Base-by-base conservation (phyloP, 2,797 vertebrate genomes). In the Siniperca obscura region DNA sequence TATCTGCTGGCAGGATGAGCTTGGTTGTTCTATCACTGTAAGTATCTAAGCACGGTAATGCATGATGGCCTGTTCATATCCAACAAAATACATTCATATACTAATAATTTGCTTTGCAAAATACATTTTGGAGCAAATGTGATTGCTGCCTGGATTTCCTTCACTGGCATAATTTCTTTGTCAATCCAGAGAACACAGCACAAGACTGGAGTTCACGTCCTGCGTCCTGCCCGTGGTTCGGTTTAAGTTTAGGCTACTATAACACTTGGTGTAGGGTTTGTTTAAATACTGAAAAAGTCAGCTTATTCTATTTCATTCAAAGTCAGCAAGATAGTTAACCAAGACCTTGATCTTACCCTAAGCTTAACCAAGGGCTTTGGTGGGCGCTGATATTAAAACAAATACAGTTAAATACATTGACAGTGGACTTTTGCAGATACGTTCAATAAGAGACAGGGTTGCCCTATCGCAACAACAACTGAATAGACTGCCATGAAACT, bases 1-100 rank as follows among this genome's bases (percentile, higher is more conserved):
- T 62, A 70, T 75, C 65, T 55, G 21, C 62, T 48, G 38, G 27
- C 19, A 74, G 56, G 22, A 59, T 27, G 30, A 70, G 42, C 12
- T 56, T 30, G 27, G 22, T n/a, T 69, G 59, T 70, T 76, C 25
- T 12, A 48, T 46, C 36, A 34, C 66, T 30, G 11, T 27, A 48
- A 13, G 19, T 38, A 10, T 73, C 1, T 38, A 34, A 48, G 22
- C 38, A 21, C 36, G 5, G 9, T 60, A 76, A 83, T 71, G 50
- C 36, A 66, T 69, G 21, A 7, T 0, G 0, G 13, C 53, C 48
- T 16, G 22, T 68, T n/a, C 27, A 42, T 7, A 50, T 40, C 22
- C n/a, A 64, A 25, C 25, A 36, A 42, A 53, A 13, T 19, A 61
- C 7, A 53, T 66, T 53, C 17, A 34, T 48, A 50, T n/a, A 64